These are phyloP conservation scores for Phortica magna DNA, from an alignment of 2,888 invertebrate genomes.

Conservation along the genomic window DNA sequence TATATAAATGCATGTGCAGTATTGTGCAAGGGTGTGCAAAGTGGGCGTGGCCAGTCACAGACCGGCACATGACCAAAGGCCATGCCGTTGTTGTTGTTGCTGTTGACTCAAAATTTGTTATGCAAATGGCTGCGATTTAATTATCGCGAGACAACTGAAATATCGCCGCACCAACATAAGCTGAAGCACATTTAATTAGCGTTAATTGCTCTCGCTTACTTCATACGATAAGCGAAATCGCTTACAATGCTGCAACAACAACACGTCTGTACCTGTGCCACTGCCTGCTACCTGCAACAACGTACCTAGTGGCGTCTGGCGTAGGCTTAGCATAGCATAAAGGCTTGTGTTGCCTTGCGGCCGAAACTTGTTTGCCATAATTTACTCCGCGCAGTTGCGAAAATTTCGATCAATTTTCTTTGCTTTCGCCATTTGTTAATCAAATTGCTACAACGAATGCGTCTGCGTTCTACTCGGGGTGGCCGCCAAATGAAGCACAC, in stretches of 20 bases:
- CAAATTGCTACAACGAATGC: conserved; percentile 73
- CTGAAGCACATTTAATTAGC: conserved; percentile 73
- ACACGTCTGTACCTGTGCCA: neutral
- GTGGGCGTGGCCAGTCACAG: conserved; percentile 15
- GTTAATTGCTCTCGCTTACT: conserved; percentile 68
- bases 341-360: conserved; percentile 72
- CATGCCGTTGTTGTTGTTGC: neutral
- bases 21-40: neutral
- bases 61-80: neutral
- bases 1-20: neutral
- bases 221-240: conserved; percentile 47
- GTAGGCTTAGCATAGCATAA: neutral
- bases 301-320: too few species aligned
- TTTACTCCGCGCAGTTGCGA: conserved; percentile 65
- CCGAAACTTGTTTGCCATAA: conserved; percentile 76
- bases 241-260: conserved; percentile 47
- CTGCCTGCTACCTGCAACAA: neutral
- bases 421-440: conserved; percentile 73
- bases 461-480: conserved; percentile 36
- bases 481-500: too few species aligned
- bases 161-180: conserved; percentile 69
- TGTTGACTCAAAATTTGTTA: conserved; percentile 63
- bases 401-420: conserved; percentile 71
- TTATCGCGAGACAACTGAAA: conserved; percentile 75
- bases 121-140: conserved; percentile 74